Evolutionary conservation across 2,113 vertebrate species (phyloP), one percentile per base, ranked within the genome.

Genomic region (Picathartes gymnocephalus): DNA sequence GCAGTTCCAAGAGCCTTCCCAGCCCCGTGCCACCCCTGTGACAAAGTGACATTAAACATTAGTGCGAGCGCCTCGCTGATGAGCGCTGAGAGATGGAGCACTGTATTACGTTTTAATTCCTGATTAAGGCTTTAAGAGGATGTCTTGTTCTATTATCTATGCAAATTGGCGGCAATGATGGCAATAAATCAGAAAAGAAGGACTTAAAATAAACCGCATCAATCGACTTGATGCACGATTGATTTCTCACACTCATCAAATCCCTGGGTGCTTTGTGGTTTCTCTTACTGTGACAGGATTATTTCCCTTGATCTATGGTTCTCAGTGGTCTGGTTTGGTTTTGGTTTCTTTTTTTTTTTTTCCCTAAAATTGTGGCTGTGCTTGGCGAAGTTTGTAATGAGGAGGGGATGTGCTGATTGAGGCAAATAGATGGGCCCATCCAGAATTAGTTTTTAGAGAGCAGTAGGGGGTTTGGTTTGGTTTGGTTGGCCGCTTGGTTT

Each of bases 181-280:
- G 86, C 86, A 90, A 90, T 96, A 95, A 96, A 96, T 97, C 94
- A 96, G 84, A 94, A 86, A 72, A 96, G 91, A 86, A 95, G 79
- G 94, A 95, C 92, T 92, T 93, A 70, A 96, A 95, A 95, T 94
- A 96, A 95, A 91, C 81, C 5, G 2, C 72, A 56, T 81, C 86
- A 92, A 90, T 90, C 0, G 66, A 45, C 71, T 86, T 81, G 81
- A 70, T 76, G 79, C 80, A 56, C 5, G 39, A 94, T 91, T 96
- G 96, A 93, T 96, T 97, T 76, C 90, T 95, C 54, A 48, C 28
- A 57, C 81, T 79, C 74, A 73, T 92, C 92, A 94, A 91, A 74
- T 81, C 74, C 69, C 88, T 91, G 85, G 66, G 40, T 88, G 71
- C 81, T 94, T 92, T 96, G 71, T 95, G 89, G 13, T 35, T 91